phyloP scores from a whole-genome alignment of 2,797 vertebrate species.

The Periparus ater region DNA sequence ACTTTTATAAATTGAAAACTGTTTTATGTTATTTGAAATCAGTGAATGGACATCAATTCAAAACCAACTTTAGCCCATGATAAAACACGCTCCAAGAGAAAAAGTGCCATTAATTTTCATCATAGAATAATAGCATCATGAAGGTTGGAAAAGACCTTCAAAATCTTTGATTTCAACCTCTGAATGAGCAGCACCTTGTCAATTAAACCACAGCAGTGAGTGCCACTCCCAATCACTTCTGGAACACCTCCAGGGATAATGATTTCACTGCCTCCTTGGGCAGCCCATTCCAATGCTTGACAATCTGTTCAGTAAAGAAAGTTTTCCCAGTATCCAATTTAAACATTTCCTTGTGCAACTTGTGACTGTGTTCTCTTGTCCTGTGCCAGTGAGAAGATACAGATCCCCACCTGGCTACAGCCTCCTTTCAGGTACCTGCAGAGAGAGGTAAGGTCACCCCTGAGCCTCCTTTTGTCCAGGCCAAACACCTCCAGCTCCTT shows the following conservation, averaged over 20 bases:
- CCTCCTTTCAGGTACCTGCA: neutral
- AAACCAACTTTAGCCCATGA: neutral
- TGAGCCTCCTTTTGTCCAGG: neutral
- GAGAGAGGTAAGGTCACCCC: neutral
- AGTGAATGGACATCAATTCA: neutral
- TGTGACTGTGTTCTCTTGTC: neutral
- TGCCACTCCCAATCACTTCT: neutral
- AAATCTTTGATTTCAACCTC: neutral
- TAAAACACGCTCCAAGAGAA: neutral
- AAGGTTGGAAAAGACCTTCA: neutral
- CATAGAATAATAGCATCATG: neutral
- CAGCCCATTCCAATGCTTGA: neutral
- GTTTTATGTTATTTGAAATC: neutral
- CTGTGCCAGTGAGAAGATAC: neutral
- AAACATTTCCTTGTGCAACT: neutral
- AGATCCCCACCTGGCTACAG: neutral
- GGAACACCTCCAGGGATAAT: too few species aligned
- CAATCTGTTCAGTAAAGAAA: neutral
- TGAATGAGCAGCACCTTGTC: neutral
- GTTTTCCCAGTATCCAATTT: neutral
- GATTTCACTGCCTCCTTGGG: neutral
- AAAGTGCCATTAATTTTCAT: neutral
- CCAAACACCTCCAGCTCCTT: neutral
- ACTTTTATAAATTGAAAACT: neutral
- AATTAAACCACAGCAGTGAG: neutral